Percentiles rank a stretch among this genome's conserved stretches.
Conservation (phyloP, 2,797 vertebrate species). For the Cetoscarus ocellatus region DNA sequence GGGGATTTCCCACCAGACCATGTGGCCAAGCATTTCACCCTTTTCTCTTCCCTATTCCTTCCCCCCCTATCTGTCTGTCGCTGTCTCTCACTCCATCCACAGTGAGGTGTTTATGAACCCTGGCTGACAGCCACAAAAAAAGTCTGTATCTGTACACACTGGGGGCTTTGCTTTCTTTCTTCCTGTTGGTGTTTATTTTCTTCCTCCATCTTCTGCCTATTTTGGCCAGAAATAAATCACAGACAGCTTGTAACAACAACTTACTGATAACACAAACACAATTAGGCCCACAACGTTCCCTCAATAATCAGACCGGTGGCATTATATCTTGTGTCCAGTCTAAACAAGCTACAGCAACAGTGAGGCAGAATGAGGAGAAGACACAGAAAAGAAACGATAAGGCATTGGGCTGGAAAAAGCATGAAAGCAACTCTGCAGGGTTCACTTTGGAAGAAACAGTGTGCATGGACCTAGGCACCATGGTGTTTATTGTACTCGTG, state of each 20-base stretch:
- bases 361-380: constrained; percentile 23
- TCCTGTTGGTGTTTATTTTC: constrained; percentile 27
- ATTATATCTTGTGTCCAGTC: constrained; percentile 46
- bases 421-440: constrained; percentile 52
- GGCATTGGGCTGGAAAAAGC: constrained; percentile 48
- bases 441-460: constrained; percentile 60
- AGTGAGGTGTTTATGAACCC: constrained; percentile 55
- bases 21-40: constrained; percentile 70
- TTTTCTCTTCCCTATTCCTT: constrained; percentile 47
- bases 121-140: constrained; percentile 61
- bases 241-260: constrained; percentile 44
- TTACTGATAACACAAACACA: constrained; percentile 61
- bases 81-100: constrained; percentile 53
- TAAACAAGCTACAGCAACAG: constrained; percentile 34
- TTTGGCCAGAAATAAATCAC: constrained; percentile 44
- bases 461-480: constrained; percentile 45
- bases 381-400: constrained; percentile 37
- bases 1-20: constrained; percentile 80
- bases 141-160: constrained; percentile 40
- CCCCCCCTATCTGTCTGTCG: constrained; percentile 30
- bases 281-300: constrained; percentile 56
- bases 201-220: constrained; percentile 33
- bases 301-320: constrained; percentile 51
- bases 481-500: constrained; percentile 21
- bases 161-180: constrained; percentile 30